phyloP scores from a whole-genome alignment of 30 jellyfish, hydroid and myxozoan species.

The Calvadosia cruxmelitensis region DNA sequence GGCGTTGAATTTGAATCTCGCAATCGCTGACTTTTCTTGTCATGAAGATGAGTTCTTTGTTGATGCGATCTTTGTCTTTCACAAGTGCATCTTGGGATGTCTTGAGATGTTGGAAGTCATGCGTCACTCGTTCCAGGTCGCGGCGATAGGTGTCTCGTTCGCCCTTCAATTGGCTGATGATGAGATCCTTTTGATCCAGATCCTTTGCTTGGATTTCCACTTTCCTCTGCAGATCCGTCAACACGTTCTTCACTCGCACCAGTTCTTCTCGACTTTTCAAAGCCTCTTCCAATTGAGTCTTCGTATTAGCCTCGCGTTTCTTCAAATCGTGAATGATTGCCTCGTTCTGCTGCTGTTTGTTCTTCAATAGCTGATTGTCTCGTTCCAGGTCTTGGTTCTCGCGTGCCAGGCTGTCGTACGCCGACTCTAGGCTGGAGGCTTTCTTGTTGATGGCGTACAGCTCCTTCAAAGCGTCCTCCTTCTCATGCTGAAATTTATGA shows the following conservation, averaged over 20 bases:
- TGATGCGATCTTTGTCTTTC: slow-evolving; percentile 77
- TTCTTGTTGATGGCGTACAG: slow-evolving; percentile 52
- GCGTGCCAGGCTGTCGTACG: slow-evolving; percentile 56
- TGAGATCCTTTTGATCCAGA: slow-evolving; percentile 53
- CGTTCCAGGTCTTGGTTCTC: slow-evolving; percentile 76
- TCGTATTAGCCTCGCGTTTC: slow-evolving; percentile 67
- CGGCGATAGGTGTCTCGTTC: slow-evolving; percentile 71
- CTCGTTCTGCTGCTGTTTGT: slow-evolving; percentile 52
- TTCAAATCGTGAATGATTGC: slow-evolving; percentile 61
- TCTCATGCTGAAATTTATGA: slow-evolving; percentile 75
- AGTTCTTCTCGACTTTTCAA: slow-evolving; percentile 81
- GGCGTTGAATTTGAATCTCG: slow-evolving; percentile 68
- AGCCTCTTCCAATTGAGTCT: slow-evolving; percentile 91
- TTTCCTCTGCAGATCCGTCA: slow-evolving; percentile 66
- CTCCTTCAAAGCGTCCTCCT: slow-evolving; percentile 77
- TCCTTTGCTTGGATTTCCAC: slow-evolving; percentile 55
- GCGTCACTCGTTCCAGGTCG: slow-evolving; percentile 50
- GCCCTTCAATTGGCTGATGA: slow-evolving; percentile 36
- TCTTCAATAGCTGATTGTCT: slow-evolving; percentile 40
- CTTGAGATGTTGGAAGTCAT: slow-evolving; percentile 57
- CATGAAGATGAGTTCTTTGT: slow-evolving; percentile 47
- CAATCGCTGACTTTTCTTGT: slow-evolving; percentile 58
- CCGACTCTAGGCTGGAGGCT: slow-evolving; percentile 57
- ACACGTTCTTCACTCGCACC: slow-evolving; percentile 44
- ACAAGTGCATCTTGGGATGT: slow-evolving; percentile 49